These are phyloP conservation scores for Indicator indicator DNA, from an alignment of 2,113 vertebrate genomes.

Conservation along the genomic window DNA sequence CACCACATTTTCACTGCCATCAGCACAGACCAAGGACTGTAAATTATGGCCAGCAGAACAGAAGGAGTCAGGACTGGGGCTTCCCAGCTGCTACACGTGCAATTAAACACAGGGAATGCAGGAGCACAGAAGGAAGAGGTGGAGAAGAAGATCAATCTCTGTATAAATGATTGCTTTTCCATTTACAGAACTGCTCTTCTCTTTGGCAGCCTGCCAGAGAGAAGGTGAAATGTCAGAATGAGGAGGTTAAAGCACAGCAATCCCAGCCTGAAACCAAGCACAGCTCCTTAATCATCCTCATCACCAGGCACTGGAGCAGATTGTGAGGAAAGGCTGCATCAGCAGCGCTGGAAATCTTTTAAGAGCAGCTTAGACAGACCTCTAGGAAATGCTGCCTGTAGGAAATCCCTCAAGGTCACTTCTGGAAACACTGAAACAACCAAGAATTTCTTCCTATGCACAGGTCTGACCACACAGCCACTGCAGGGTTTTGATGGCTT, in stretches of 20 bases:
- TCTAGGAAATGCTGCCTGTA: not conserved
- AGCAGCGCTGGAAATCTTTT: not conserved
- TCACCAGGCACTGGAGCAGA: not conserved
- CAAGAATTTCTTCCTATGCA: not conserved
- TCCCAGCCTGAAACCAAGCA: not conserved
- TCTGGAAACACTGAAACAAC: not conserved
- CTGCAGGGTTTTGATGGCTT: not conserved
- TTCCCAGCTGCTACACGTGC: fast-evolving
- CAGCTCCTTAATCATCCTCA: not conserved
- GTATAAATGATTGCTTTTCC: not conserved
- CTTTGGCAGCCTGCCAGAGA: not conserved
- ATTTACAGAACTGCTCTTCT: not conserved
- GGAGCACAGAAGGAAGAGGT: not conserved
- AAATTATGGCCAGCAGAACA: not conserved
- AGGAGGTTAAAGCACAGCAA: not conserved
- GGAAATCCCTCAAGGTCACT: constrained; percentile 43
- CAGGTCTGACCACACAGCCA: not conserved
- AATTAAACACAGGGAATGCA: not conserved
- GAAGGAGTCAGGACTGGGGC: not conserved
- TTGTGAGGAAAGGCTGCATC: not conserved
- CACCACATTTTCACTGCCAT: not conserved
- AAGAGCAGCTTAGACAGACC: not conserved
- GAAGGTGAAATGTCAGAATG: not conserved
- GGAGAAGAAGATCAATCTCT: not conserved
- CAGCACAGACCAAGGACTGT: not conserved